Conservation (phyloP, 2,888 invertebrate species). For the Athalia circularis region DNA sequence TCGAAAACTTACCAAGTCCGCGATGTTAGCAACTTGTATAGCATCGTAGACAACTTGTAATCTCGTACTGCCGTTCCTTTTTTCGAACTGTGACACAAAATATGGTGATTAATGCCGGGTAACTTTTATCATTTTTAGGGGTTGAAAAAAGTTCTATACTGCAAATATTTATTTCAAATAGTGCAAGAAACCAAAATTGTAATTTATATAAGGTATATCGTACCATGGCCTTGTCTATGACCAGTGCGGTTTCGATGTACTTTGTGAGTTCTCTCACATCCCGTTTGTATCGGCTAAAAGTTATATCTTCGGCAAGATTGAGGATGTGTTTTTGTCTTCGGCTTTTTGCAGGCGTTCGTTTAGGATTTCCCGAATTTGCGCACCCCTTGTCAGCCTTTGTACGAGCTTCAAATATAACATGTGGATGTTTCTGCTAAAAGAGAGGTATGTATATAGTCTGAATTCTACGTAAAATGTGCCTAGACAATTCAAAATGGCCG, state of each 20-base stretch:
- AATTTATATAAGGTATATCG: not conserved
- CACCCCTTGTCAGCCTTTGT: constrained; percentile 94
- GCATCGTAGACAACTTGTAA: constrained; percentile 95
- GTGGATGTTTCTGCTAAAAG: constrained; percentile 97
- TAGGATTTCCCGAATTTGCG: constrained; percentile 86
- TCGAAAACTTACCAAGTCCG: constrained; percentile 88
- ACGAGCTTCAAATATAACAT: constrained; percentile 96
- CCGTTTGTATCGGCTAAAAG: constrained; percentile 76
- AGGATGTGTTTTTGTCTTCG: constrained; percentile 79
- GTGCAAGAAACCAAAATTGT: not conserved
- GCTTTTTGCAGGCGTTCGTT: constrained; percentile 80
- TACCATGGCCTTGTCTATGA: constrained; percentile 96
- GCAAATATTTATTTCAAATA: not conserved
- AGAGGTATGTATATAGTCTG: constrained; percentile 74
- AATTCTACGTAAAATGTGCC: constrained; percentile 37
- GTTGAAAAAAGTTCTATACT: not conserved
- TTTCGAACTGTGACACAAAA: constrained; percentile 81
- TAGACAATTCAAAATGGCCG: too few species aligned
- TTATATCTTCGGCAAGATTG: constrained; percentile 66
- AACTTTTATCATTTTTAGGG: not conserved
- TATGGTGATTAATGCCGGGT: constrained; percentile 35
- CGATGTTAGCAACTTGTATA: constrained; percentile 97
- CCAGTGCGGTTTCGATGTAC: constrained; percentile 96
- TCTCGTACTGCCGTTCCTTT: constrained; percentile 91
- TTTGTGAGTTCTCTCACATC: constrained; percentile 94